phyloP scores from a whole-genome alignment of 2,113 vertebrate species.

The Emydura subglobosa region DNA sequence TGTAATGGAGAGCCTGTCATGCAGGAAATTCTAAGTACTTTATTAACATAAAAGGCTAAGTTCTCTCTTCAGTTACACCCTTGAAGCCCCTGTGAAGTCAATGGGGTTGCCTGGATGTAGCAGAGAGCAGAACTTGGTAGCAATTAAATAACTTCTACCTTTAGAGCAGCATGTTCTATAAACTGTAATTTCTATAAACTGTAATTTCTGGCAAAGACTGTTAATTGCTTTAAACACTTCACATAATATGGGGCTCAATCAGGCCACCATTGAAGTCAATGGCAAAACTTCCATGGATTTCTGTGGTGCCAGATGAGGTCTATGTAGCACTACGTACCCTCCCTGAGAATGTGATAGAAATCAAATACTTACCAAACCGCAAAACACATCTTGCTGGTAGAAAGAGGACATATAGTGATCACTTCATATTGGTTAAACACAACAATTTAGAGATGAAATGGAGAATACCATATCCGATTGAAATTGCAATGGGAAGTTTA shows the following conservation, averaged over 20 bases:
- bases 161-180: not conserved
- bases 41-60: not conserved
- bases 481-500: not conserved
- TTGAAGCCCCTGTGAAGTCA: not conserved
- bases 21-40: not conserved
- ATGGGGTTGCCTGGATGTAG: not conserved
- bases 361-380: slow-evolving; percentile 3
- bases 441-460: slow-evolving; percentile 23
- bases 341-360: slow-evolving; percentile 10
- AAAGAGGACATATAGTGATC: slow-evolving; percentile 20
- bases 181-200: not conserved
- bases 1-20: not conserved
- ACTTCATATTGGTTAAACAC: not conserved
- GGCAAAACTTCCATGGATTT: not conserved
- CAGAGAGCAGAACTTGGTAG: not conserved
- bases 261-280: not conserved
- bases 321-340: not conserved
- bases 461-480: slow-evolving; percentile 6
- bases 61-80: not conserved
- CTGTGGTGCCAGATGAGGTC: not conserved
- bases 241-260: not conserved
- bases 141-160: not conserved
- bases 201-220: not conserved
- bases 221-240: not conserved
- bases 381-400: not conserved